A percentile compares a stretch with the other conserved stretches of the same genome.
These are phyloP conservation scores for Exaiptasia diaphana DNA, from an alignment of 64 coral and sea anemone species.

Conservation along the genomic window DNA sequence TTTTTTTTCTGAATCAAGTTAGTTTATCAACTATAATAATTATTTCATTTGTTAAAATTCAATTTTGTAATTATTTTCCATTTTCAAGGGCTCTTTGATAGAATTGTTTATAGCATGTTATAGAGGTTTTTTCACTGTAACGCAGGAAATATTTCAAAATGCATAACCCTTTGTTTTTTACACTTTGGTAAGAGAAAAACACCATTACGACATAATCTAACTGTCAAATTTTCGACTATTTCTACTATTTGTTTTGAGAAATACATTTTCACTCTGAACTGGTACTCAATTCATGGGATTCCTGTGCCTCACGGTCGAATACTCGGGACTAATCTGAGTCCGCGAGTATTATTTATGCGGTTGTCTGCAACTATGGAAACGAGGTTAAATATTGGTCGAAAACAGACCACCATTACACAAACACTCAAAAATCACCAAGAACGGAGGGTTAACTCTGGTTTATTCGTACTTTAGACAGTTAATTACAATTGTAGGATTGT, in stretches of 20 bases:
- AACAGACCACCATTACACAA: conserved; percentile 8
- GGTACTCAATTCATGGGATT: neutral
- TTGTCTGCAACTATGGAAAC: neutral
- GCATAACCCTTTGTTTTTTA: too few relatives aligned
- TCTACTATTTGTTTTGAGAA: neutral
- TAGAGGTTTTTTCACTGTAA: too few relatives aligned
- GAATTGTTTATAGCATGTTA: too few relatives aligned
- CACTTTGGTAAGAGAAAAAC: too few relatives aligned
- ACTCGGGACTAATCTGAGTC: neutral
- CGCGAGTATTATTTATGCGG: neutral
- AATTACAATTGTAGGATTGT: neutral
- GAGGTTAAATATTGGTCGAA: neutral
- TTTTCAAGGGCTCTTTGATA: too few relatives aligned
- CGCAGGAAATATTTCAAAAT: too few relatives aligned
- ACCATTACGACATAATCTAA: neutral
- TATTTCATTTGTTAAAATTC: too few relatives aligned
- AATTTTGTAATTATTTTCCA: too few relatives aligned
- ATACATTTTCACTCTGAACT: neutral
- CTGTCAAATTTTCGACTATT: neutral
- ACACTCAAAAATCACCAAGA: neutral
- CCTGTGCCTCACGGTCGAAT: neutral
- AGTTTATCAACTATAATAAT: too few relatives aligned
- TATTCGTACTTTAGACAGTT: neutral
- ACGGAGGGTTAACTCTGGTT: neutral
- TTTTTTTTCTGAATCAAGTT: too few relatives aligned